phyloP scores from a whole-genome alignment of 2,797 vertebrate genomes.

The Bovichtus variegatus region DNA sequence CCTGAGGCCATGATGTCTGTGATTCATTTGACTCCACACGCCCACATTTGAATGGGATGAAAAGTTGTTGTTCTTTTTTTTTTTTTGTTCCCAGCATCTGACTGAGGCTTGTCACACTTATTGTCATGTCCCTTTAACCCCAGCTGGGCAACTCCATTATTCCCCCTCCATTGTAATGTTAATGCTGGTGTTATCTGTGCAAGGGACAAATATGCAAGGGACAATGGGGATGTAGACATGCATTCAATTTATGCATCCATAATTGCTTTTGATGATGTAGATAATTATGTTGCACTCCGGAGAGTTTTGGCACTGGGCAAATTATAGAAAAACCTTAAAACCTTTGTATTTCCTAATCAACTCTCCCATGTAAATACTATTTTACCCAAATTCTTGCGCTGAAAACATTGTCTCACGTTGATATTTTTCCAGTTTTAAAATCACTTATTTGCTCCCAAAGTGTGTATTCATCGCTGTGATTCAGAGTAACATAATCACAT shows the following conservation, averaged over 20 bases:
- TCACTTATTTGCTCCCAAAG: constrained; percentile 21
- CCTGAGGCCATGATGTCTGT: constrained; percentile 31
- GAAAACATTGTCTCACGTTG: constrained; percentile 17
- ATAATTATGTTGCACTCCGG: constrained; percentile 80
- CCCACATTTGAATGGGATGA: constrained; percentile 59
- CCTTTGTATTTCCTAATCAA: constrained; percentile 52
- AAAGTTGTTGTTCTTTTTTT: constrained; percentile 44
- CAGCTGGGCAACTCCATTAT: constrained; percentile 84
- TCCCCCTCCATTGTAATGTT: constrained; percentile 81
- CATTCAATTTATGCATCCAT: constrained; percentile 84
- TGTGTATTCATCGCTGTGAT: constrained; percentile 23
- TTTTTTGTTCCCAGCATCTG: constrained; percentile 53
- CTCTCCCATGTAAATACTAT: constrained; percentile 44
- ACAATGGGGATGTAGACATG: constrained; percentile 82
- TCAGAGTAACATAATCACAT: too few species aligned
- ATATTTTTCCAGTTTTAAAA: constrained; percentile 16
- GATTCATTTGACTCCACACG: constrained; percentile 66
- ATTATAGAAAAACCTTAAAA: constrained; percentile 55
- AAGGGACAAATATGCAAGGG: constrained; percentile 80
- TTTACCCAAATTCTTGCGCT: constrained; percentile 15
- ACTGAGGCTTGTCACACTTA: constrained; percentile 71
- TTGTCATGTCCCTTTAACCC: constrained; percentile 80
- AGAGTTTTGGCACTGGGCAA: constrained; percentile 54
- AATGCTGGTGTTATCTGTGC: constrained; percentile 82
- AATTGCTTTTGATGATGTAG: constrained; percentile 85